phyloP scores from a whole-genome alignment of 92 coral and sea anemone genomes.

The Virgularia gustaviana region DNA sequence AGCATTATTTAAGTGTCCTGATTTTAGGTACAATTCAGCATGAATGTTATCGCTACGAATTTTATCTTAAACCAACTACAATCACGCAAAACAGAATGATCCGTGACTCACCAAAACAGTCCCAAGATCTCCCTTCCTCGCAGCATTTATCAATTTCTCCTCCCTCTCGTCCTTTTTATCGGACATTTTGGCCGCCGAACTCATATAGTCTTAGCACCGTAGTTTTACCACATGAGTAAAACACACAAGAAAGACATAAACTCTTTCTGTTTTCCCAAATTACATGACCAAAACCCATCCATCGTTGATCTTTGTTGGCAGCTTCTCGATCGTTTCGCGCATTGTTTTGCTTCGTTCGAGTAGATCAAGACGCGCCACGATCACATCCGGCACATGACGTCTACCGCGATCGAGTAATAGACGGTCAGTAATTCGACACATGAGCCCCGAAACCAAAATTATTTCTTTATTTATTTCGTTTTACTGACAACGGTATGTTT shows the following conservation, averaged over 20 bases:
- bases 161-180: constrained; percentile 54
- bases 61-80: not conserved
- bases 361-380: not conserved
- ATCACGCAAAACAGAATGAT: constrained; percentile 12
- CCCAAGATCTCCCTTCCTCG: constrained; percentile 83
- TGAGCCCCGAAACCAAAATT: too few relatives aligned
- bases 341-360: too few relatives aligned
- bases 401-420: not conserved
- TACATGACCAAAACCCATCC: not conserved
- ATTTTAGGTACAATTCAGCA: not conserved
- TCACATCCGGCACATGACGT: constrained; percentile 6
- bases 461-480: too few relatives aligned
- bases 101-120: constrained; percentile 67
- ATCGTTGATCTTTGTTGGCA: too few relatives aligned
- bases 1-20: too few relatives aligned
- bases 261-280: not conserved
- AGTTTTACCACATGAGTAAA: not conserved
- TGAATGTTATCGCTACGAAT: not conserved
- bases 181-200: constrained; percentile 42
- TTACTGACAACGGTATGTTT: too few relatives aligned
- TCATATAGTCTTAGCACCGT: not conserved
- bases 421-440: too few relatives aligned
- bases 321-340: too few relatives aligned
- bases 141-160: constrained; percentile 80
- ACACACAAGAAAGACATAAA: not conserved